Base-by-base conservation (phyloP, 2,888 invertebrate genomes). In the Microchrysa polita region DNA sequence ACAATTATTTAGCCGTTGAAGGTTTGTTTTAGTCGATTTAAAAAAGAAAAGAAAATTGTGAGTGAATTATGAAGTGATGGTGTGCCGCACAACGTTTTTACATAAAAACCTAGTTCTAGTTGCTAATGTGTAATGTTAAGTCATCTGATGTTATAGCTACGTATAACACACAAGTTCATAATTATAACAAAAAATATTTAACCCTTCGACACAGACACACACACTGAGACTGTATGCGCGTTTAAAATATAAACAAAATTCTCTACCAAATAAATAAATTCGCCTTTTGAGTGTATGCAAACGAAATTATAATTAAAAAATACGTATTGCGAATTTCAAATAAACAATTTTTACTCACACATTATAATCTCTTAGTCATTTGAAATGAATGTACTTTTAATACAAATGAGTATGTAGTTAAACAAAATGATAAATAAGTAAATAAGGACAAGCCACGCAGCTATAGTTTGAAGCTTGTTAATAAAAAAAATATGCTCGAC, bases 21-120 rank as follows among this genome's bases (percentile, higher is more conserved):
- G n/a, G n/a, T n/a, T n/a, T n/a, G n/a, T 34, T 34, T 34, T 7
- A 34, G 27, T 34, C 7, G 27, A 34, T 5, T 5, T 7, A 34
- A 34, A 34, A 34, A 34, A 34, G n/a, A n/a, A n/a, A n/a, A n/a
- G n/a, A 22, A 57, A 18, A 23, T 23, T 57, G 10, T 5, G 18
- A 23, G 23, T 22, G 40, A 61, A 61, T 12, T 60, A 34, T 16
- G 27, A 27, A 42, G 48, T 65, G 65, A 65, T 65, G 65, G 44
- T 65, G 18, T 10, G 65, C 22, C 65, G 65, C 65, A 65, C 65
- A 65, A 65, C 34, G 61, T 65, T 65, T 65, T 48, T 48, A 65
- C 34, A 48, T 22, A 20, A 65, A 48, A 14, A n/a, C n/a, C n/a
- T 65, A 48, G 65, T 65, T 65, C 44, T 65, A 65, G 48, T 42